Base-by-base conservation (phyloP, 2,888 invertebrate species). In the Pyrocoelia pectoralis region DNA sequence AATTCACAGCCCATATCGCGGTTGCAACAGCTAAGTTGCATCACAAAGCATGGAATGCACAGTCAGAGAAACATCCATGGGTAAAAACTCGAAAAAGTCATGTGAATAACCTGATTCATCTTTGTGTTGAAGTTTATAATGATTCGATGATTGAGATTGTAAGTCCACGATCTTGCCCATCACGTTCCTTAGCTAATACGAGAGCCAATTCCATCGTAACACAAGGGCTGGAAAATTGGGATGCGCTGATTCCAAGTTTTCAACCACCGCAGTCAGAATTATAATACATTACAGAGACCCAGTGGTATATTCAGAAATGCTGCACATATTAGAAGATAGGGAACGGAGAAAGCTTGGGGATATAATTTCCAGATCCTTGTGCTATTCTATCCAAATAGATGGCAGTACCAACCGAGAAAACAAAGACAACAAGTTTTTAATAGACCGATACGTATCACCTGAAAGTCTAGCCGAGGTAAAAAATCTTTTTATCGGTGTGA, bases 81-180 rank as follows among this genome's bases (percentile, higher is more conserved):
- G 19, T 53, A 18, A 53, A 41, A 13, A 41, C 19, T 4, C 18
- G 38, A 1, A 53, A 53, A 41, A 41, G 12, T 6, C 41, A 41
- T 1, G 24, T 52, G 24, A 53, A 53, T n/a, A 15, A 18, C 1
- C 19, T 53, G 12, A 40, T 41, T 6, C 12, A 40, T n/a, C 19
- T 53, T 41, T 18, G 41, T 41, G 8, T 53, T 40, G 53, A 53
- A 1, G 53, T 53, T 18, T 53, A 53, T 19, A 53, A 53, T 53
- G 40, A 54, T 12, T 41, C 15, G 13, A 8, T 40, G 1, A 43
- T 15, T 14, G 15, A 14, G 41, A 43, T 12, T 43, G 14, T 15
- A 14, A 14, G 14, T 13, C 6, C 41, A 14, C n/a, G 8, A 1
- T 43, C 41, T 15, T 43, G 33, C 3, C n/a, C 33, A n/a, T n/a